Evolutionary conservation across 2,113 vertebrate species (phyloP).

Genomic region (Zapornia atra): DNA sequence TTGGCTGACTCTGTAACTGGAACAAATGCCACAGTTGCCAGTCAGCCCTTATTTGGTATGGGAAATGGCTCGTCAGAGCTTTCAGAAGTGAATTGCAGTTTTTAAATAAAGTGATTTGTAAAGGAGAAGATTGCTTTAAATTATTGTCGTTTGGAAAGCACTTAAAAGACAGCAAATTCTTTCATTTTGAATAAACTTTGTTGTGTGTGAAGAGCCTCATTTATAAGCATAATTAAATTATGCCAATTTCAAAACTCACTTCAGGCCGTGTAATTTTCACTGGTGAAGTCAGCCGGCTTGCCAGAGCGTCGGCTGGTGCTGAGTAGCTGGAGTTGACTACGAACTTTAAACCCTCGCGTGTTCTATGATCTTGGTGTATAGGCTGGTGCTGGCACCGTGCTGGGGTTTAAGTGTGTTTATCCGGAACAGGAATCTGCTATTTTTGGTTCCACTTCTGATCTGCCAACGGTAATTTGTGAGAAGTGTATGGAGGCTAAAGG

Average conservation of each 20-base stretch:
- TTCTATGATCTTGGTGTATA: accelerated
- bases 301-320: accelerated
- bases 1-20: background rate
- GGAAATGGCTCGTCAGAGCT: background rate
- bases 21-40: background rate
- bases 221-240: background rate
- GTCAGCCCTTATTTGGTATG: background rate
- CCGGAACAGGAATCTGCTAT: accelerated
- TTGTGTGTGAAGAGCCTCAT: background rate
- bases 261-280: background rate
- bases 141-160: background rate
- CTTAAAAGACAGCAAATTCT: background rate
- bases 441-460: background rate
- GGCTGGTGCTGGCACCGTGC: background rate
- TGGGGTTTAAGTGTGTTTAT: background rate
- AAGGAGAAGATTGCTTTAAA: background rate
- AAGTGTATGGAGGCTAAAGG: background rate
- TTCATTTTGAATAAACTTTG: background rate
- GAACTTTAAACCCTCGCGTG: background rate
- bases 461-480: background rate
- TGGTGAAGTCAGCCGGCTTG: background rate
- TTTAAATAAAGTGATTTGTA: background rate
- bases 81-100: background rate
- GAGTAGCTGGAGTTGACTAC: accelerated
- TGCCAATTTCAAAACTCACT: background rate